Percentiles rank a stretch among this genome's conserved stretches.
These are phyloP conservation scores for Pachycephala philippinensis DNA, from an alignment of 2,113 vertebrate species.

Conservation along the genomic window DNA sequence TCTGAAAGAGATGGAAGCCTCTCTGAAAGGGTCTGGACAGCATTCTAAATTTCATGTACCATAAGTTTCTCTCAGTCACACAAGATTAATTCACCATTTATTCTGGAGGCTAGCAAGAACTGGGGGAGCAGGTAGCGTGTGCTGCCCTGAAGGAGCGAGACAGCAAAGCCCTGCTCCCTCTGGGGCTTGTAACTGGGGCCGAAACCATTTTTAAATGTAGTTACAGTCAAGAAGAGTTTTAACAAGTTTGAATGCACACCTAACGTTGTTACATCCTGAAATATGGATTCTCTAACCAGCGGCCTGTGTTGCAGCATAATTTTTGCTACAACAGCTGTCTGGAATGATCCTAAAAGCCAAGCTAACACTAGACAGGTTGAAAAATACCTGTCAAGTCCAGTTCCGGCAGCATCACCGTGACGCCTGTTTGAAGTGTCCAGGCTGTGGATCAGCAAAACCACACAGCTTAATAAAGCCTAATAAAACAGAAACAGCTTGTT, in stretches of 20 bases:
- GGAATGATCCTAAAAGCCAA: not conserved
- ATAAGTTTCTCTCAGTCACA: constrained; percentile 57
- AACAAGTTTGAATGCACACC: constrained; percentile 43
- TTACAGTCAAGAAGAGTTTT: constrained; percentile 28
- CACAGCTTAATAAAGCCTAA: not conserved
- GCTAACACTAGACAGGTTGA: not conserved
- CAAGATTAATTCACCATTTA: constrained; percentile 60
- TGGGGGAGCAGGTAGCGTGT: not conserved
- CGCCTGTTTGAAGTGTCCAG: not conserved
- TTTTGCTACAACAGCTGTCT: constrained; percentile 36
- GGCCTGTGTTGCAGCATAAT: not conserved
- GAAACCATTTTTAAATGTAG: constrained; percentile 25
- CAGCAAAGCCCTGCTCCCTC: not conserved
- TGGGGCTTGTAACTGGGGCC: constrained; percentile 10
- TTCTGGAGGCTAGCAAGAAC: constrained; percentile 24
- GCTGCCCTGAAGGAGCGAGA: not conserved
- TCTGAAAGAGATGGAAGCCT: constrained; percentile 62
- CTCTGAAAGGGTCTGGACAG: constrained; percentile 57
- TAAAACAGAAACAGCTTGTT: constrained; percentile 1
- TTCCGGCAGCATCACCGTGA: not conserved
- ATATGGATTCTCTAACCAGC: not conserved
- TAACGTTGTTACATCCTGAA: constrained; percentile 12
- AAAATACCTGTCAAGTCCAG: constrained; percentile 33
- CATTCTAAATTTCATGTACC: constrained; percentile 62
- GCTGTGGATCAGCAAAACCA: not conserved